phyloP scores from a whole-genome alignment of 2,888 invertebrate species.

The Mythimna pallens region DNA sequence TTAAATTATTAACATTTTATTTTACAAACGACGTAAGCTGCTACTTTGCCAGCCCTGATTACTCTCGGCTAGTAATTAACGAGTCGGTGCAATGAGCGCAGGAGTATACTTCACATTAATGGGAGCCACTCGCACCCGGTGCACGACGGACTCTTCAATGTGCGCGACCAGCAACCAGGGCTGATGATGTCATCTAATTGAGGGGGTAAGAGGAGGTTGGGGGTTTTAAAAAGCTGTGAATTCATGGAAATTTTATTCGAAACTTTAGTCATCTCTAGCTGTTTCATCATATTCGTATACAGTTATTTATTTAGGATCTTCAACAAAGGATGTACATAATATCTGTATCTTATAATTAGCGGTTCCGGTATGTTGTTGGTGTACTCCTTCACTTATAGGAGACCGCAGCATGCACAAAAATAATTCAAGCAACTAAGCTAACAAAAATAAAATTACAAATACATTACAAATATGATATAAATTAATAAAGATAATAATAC shows the following conservation, averaged over 20 bases:
- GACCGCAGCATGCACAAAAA: too few relatives aligned
- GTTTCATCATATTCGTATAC: too few relatives aligned
- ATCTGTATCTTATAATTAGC: too few relatives aligned
- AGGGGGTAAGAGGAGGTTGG: not conserved
- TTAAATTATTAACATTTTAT: not conserved
- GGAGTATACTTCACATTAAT: constrained; percentile 55
- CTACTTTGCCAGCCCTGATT: constrained; percentile 43
- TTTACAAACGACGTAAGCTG: not conserved
- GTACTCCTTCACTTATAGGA: too few relatives aligned
- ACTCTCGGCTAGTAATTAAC: constrained; percentile 56
- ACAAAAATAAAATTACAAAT: too few relatives aligned
- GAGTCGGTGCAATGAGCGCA: constrained; percentile 37
- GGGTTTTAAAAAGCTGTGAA: not conserved
- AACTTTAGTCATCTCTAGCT: too few relatives aligned
- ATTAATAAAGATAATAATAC: too few relatives aligned
- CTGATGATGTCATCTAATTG: constrained; percentile 31
- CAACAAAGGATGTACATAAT: too few relatives aligned
- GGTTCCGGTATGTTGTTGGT: too few relatives aligned
- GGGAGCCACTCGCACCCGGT: not conserved
- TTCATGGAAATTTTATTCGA: not conserved
- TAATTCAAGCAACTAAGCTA: too few relatives aligned
- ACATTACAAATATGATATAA: too few relatives aligned
- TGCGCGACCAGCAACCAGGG: constrained; percentile 9
- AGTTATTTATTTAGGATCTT: too few relatives aligned
- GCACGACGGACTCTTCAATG: constrained; percentile 3